Conservation (phyloP, 2,113 vertebrate genomes). For the Cyrtonyx montezumae region DNA sequence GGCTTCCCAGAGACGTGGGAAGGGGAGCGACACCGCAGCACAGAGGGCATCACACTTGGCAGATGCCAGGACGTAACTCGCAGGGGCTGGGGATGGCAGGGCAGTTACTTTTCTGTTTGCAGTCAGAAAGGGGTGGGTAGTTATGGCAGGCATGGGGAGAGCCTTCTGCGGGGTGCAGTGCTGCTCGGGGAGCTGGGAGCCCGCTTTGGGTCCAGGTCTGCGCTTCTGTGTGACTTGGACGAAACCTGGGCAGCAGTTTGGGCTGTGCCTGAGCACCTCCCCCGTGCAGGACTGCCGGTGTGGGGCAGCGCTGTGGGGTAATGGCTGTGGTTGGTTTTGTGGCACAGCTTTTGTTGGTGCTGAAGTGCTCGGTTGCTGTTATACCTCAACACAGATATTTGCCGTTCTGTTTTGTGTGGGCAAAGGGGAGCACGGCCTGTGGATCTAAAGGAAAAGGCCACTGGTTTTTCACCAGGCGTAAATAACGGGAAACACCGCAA, state of each 20-base stretch:
- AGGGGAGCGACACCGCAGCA: constrained; percentile 42
- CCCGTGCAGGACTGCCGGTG: rapidly evolving
- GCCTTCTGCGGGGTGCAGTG: rapidly evolving
- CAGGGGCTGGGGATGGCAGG: not conserved
- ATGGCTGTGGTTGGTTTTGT: rapidly evolving
- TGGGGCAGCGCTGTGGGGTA: rapidly evolving
- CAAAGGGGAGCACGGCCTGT: rapidly evolving
- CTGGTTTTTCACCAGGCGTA: not conserved
- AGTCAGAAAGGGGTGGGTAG: rapidly evolving
- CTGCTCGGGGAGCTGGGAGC: not conserved
- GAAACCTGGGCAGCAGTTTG: not conserved
- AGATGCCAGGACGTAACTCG: not conserved
- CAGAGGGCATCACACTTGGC: not conserved
- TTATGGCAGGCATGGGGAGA: rapidly evolving
- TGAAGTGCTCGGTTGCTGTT: rapidly evolving
- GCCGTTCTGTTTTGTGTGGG: not conserved
- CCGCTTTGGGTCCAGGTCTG: not conserved
- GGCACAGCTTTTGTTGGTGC: not conserved
- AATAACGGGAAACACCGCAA: not conserved
- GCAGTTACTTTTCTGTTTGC: not conserved
- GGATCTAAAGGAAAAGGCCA: not conserved
- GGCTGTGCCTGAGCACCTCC: not conserved
- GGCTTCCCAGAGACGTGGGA: constrained; percentile 81
- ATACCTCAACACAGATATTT: rapidly evolving
- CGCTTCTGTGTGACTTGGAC: not conserved